Evolutionary conservation across 2,888 invertebrate species (phyloP), one percentile per base, ranked within the genome.

Genomic region (Ennomos fuscantarius): DNA sequence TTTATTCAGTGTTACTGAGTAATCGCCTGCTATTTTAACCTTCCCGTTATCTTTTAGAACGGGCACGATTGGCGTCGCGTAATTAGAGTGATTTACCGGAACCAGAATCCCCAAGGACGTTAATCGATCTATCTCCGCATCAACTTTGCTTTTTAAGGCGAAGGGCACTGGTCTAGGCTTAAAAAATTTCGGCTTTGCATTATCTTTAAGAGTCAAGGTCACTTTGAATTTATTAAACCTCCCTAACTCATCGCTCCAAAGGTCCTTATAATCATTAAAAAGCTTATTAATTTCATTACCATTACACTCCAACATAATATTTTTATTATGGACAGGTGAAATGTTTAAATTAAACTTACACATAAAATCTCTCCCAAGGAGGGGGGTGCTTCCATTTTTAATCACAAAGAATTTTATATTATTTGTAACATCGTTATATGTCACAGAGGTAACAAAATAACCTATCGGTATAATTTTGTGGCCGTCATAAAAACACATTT

Each of bases 81-180:
- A 69, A 8, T 63, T 37, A 10, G 66, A 59, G 48, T 54, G 41
- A 15, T 59, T 46, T 0, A 73, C 64, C 1, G 68, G 69, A 2
- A 59, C 56, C 11, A 74, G 47, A 9, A 78, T 66, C n/a, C 66
- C 69, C 51, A 63, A 54, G 5, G 33, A 32, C 2, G 61, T 59
- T 37, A 73, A 55, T 0, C 66, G 33, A 12, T 63, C 59, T 42
- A 66, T 15, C 54, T 69, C 73, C 54, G 54, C 64, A 42, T 72
- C 70, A 11, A 75, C 69, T 46, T 63, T 69, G 9, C 59, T 53
- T 53, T 59, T 65, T 13, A 71, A 55, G 10, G 73, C 72, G 37
- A 73, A 74, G 9, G 73, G 71, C 32, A 73, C 62, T 10, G 67
- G 43, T 9, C 74, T 63, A 10, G 67, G 62, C 61, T 70, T 72